phyloP scores from a whole-genome alignment of 2,888 invertebrate genomes.

The Sinelater perroti region DNA sequence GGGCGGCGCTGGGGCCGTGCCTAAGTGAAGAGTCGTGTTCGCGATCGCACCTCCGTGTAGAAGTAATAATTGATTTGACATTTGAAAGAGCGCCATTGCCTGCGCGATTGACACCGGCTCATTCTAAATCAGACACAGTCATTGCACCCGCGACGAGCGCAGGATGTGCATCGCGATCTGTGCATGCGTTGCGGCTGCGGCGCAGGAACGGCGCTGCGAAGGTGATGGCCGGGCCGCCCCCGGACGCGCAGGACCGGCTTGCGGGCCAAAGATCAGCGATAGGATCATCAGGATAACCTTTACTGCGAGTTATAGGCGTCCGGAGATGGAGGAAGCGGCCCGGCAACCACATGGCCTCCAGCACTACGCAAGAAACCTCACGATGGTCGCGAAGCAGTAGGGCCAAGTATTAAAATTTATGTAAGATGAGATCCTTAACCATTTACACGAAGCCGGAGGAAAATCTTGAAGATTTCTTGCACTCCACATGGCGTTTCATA shows the following conservation, averaged over 20 bases:
- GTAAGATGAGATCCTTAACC: too few relatives aligned
- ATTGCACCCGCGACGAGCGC: constrained; percentile 33
- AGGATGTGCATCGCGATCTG: constrained; percentile 19
- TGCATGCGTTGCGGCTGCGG: constrained; percentile 6
- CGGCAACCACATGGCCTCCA: too few relatives aligned
- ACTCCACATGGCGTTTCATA: too few relatives aligned
- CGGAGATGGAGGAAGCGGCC: too few relatives aligned
- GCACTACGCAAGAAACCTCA: too few relatives aligned
- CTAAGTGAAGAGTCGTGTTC: constrained; percentile 47
- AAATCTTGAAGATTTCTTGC: too few relatives aligned
- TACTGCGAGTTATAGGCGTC: too few relatives aligned
- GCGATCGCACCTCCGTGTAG: constrained; percentile 39
- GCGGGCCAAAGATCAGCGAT: too few relatives aligned
- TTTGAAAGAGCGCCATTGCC: constrained; percentile 41
- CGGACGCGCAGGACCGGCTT: not conserved
- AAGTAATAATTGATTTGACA: constrained; percentile 46
- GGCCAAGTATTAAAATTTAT: too few relatives aligned
- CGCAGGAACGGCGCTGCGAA: constrained; percentile 2
- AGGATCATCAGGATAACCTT: too few relatives aligned
- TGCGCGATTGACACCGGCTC: constrained; percentile 30
- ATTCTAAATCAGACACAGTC: constrained; percentile 42
- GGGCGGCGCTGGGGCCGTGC: constrained; percentile 23
- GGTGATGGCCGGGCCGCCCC: not conserved
- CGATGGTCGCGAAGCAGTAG: too few relatives aligned
- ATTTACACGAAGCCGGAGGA: too few relatives aligned